These are phyloP conservation scores for Plusia festucae DNA, from an alignment of 2,888 invertebrate genomes.

Conservation along the genomic window DNA sequence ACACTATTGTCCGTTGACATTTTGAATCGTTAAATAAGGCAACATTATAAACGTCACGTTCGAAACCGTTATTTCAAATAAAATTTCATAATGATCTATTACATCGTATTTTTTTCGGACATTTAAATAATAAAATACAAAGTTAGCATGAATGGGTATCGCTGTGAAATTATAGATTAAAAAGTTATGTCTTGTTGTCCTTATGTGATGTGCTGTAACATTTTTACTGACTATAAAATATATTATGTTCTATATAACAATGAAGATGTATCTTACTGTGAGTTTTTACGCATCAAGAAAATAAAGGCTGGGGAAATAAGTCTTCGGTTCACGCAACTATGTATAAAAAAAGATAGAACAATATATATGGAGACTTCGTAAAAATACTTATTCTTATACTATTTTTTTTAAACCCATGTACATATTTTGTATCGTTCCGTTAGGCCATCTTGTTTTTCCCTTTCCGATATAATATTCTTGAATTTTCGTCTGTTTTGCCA, in stretches of 20 bases:
- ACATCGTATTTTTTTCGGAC: slow-evolving; percentile 60
- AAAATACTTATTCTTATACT: no score
- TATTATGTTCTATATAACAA: slow-evolving; percentile 26
- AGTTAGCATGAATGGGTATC: slow-evolving; percentile 53
- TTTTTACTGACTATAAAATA: slow-evolving; percentile 49
- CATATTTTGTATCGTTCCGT: no score
- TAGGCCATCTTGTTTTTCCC: no score
- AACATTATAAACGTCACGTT: slow-evolving; percentile 82
- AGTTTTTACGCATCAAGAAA: neutral
- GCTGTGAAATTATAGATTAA: slow-evolving; percentile 58
- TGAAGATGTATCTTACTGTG: neutral
- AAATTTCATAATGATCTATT: slow-evolving; percentile 74
- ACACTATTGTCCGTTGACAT: slow-evolving; percentile 81
- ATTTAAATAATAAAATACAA: slow-evolving; percentile 57
- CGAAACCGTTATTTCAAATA: slow-evolving; percentile 77
- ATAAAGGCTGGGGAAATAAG: neutral
- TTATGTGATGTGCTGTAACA: slow-evolving; percentile 39
- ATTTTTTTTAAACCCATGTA: no score
- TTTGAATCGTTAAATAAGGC: slow-evolving; percentile 83
- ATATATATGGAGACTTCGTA: no score
- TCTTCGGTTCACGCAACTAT: neutral
- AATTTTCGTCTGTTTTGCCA: no score
- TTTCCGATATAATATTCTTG: no score
- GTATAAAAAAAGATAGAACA: neutral
- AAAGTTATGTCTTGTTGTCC: slow-evolving; percentile 47